A percentile compares a stretch with the other conserved stretches of the same genome.
Conservation (phyloP, 2,888 invertebrate species). For the Sinodicranocentrus sp. region DNA sequence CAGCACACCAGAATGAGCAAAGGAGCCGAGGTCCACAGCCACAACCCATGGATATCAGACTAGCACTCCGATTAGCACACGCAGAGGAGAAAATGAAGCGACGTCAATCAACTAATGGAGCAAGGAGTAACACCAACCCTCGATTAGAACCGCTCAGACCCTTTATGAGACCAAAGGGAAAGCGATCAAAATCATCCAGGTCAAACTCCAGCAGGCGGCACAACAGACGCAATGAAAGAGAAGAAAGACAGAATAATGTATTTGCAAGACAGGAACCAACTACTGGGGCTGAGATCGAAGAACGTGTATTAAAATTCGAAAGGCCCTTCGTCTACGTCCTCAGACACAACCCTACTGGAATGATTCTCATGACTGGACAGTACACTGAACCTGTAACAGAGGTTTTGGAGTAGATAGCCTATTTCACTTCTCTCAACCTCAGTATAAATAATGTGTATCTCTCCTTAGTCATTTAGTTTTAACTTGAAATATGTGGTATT, state of each 20-base stretch:
- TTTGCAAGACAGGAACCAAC: constrained; percentile 17
- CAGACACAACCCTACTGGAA: constrained; percentile 93
- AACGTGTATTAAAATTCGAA: constrained; percentile 89
- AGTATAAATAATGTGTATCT: too few relatives aligned
- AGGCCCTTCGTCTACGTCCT: constrained; percentile 93
- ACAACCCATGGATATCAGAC: constrained; percentile 51
- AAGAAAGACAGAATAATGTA: constrained; percentile 16
- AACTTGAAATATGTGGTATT: neutral
- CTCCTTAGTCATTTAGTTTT: too few relatives aligned
- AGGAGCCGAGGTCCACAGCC: constrained; percentile 48
- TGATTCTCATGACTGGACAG: constrained; percentile 82
- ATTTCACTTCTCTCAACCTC: too few relatives aligned
- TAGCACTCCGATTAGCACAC: constrained; percentile 57
- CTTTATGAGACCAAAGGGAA: constrained; percentile 70
- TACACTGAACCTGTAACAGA: constrained; percentile 75
- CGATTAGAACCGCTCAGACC: constrained; percentile 60
- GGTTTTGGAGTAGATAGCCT: constrained; percentile 44
- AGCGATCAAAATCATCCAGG: constrained; percentile 77
- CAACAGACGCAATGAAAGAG: neutral
- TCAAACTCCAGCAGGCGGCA: constrained; percentile 78
- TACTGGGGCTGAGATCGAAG: constrained; percentile 79
- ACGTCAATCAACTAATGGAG: constrained; percentile 47
- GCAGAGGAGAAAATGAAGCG: constrained; percentile 55
- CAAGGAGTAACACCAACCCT: constrained; percentile 59
- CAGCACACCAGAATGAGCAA: constrained; percentile 52